phyloP scores from a whole-genome alignment of 2,797 vertebrate species.

The Odontamblyopus lacepedii region DNA sequence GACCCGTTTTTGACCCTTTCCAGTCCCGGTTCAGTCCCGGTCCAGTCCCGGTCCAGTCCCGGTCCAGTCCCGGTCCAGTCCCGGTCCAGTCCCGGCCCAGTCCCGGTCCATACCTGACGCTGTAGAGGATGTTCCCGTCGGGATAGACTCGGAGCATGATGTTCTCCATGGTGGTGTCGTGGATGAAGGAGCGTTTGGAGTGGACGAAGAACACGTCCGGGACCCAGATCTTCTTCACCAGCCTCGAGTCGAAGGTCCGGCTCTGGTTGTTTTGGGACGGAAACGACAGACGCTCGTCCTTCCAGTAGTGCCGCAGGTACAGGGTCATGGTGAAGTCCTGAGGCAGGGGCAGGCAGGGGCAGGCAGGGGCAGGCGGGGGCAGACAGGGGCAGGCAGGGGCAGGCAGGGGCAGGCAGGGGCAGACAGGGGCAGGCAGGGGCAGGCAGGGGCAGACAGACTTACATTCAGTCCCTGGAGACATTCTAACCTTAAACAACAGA shows the following conservation, averaged over 20 bases:
- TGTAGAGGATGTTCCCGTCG: constrained; percentile 90
- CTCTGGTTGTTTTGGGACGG: constrained; percentile 90
- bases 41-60: too few relatives aligned
- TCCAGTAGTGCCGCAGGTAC: constrained; percentile 94
- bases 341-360: neutral
- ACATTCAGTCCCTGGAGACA: too few relatives aligned
- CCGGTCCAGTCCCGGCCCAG: too few relatives aligned
- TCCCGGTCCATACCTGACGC: constrained; percentile 78
- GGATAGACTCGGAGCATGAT: constrained; percentile 89
- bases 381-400: too few relatives aligned
- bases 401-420: too few relatives aligned
- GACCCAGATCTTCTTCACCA: constrained; percentile 93
- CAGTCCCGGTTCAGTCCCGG: too few relatives aligned
- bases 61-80: too few relatives aligned
- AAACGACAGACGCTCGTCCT: constrained; percentile 91
- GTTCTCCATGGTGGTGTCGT: constrained; percentile 91
- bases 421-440: too few relatives aligned
- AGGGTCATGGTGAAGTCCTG: constrained; percentile 96
- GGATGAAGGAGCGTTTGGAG: constrained; percentile 92
- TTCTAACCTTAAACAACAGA: too few relatives aligned
- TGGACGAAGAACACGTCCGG: constrained; percentile 93
- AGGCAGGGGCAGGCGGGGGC: neutral
- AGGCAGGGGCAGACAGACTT: too few relatives aligned
- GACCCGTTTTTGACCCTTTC: too few relatives aligned
- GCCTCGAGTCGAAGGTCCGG: constrained; percentile 88